Percentiles rank a stretch among this genome's conserved stretches.
These are phyloP conservation scores for Hyles lineata DNA, from an alignment of 2,888 invertebrate species.

Conservation along the genomic window DNA sequence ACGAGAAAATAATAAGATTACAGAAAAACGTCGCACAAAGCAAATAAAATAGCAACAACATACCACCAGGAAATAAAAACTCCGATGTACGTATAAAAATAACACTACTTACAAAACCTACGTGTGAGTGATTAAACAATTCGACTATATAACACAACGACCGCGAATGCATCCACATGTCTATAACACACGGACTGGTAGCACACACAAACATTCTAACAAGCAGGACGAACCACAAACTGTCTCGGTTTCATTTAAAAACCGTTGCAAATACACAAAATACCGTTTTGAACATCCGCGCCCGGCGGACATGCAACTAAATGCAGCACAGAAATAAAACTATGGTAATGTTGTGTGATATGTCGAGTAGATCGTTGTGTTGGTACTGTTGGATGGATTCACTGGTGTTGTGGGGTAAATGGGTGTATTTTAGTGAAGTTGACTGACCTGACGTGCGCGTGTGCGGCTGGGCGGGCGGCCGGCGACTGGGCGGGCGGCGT, in stretches of 20 bases:
- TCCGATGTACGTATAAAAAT: conserved; percentile 21
- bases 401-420: conserved; percentile 32
- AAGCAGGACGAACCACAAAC: conserved; percentile 46
- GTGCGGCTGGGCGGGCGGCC: conserved; percentile 77
- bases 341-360: conserved; percentile 31
- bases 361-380: conserved; percentile 7
- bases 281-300: conserved; percentile 62
- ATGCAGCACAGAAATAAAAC: conserved; percentile 56
- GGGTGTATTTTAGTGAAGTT: conserved; percentile 42
- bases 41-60: conserved; percentile 11
- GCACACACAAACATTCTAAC: conserved; percentile 4
- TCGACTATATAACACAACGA: background rate
- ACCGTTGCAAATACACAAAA: conserved; percentile 59
- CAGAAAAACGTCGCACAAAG: conserved; percentile 6
- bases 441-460: conserved; percentile 69
- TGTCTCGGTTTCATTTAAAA: conserved; percentile 51
- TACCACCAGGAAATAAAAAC: conserved; percentile 20
- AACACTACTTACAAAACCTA: background rate
- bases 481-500: conserved; percentile 80
- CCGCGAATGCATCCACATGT: background rate
- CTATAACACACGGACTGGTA: background rate
- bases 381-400: background rate
- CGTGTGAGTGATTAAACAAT: conserved; percentile 10
- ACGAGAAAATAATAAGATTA: background rate
- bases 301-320: conserved; percentile 53